phyloP scores from a whole-genome alignment of 2,113 vertebrate genomes.

The Asarcornis scutulata region DNA sequence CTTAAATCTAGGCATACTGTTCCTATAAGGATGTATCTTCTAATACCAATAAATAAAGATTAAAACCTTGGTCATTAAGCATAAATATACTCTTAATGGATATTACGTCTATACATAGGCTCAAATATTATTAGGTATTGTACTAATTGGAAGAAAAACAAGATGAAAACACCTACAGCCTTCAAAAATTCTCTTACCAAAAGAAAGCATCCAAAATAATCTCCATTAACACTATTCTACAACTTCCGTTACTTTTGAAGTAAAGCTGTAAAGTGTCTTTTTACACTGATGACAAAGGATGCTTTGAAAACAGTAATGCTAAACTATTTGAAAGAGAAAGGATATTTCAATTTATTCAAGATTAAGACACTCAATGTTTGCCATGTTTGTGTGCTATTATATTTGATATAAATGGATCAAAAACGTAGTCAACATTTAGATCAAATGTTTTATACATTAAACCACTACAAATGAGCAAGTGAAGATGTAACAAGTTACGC shows the following conservation, averaged over 20 bases:
- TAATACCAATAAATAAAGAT: background rate
- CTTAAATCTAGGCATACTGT: background rate
- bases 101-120: background rate
- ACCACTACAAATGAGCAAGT: background rate
- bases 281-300: background rate
- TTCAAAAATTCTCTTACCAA: background rate
- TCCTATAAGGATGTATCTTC: background rate
- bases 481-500: rapidly evolving
- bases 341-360: background rate
- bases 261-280: background rate
- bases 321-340: background rate
- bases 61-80: background rate
- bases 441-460: background rate
- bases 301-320: background rate
- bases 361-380: background rate
- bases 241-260: background rate
- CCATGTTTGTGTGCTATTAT: background rate
- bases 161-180: background rate
- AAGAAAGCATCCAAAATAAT: background rate
- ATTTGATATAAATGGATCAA: background rate
- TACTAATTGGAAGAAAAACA: background rate
- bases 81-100: background rate
- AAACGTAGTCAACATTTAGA: rapidly evolving
- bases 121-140: background rate
- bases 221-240: background rate